These are phyloP conservation scores for Murina feae DNA, from an alignment of 2,113 vertebrate species.

Conservation along the genomic window DNA sequence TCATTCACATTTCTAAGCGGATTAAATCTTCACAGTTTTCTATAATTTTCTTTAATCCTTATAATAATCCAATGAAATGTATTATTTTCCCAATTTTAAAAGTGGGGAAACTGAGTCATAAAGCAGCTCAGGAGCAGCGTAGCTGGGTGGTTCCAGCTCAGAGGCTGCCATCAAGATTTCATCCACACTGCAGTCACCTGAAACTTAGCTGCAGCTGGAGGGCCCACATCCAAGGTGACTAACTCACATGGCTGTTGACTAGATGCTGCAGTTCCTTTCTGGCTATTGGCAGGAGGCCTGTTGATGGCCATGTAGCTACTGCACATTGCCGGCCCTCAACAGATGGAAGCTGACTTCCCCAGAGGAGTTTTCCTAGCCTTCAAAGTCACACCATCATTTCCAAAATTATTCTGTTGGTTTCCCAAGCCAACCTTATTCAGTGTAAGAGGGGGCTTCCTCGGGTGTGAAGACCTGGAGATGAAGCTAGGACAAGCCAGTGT, in stretches of 20 bases:
- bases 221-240: neutral
- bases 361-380: neutral
- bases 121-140: no score
- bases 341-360: neutral
- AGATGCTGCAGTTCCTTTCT: neutral
- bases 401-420: neutral
- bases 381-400: neutral
- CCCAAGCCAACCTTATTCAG: neutral
- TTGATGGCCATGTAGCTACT: neutral
- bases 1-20: no score
- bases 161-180: no score
- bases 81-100: no score
- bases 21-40: no score
- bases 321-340: neutral
- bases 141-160: neutral
- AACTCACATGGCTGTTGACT: rapidly evolving
- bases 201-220: neutral
- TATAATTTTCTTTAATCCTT: no score
- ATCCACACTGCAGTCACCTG: neutral
- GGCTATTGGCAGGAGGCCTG: neutral
- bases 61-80: no score
- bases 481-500: neutral
- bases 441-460: neutral
- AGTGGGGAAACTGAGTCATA: no score
- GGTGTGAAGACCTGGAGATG: neutral